phyloP scores from a whole-genome alignment of 2,888 invertebrate genomes.

The Zootermopsis nevadensis region DNA sequence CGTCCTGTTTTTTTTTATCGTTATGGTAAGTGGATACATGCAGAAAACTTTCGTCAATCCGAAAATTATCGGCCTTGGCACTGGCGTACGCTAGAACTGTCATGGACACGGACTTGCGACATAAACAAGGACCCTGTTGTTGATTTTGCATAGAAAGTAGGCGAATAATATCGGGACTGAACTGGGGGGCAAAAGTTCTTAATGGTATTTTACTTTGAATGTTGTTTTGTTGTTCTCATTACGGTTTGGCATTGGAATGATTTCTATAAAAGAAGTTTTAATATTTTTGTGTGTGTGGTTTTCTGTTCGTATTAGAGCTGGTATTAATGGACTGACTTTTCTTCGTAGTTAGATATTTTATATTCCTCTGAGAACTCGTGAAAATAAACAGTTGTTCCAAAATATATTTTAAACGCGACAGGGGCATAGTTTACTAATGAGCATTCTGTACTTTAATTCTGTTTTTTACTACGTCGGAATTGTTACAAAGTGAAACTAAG shows the following conservation, averaged over 20 bases:
- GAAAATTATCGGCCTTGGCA: constrained; percentile 52
- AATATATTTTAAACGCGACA: neutral
- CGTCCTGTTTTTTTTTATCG: constrained; percentile 32
- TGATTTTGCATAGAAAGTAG: constrained; percentile 39
- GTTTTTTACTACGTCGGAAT: too few relatives aligned
- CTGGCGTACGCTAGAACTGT: constrained; percentile 49
- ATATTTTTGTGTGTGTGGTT: constrained; percentile 6
- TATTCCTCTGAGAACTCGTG: neutral
- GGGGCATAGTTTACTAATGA: neutral
- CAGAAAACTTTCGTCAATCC: constrained; percentile 52
- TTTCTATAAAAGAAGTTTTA: constrained; percentile 12
- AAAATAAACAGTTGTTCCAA: neutral
- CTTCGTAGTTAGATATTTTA: neutral
- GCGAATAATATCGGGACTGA: constrained; percentile 31
- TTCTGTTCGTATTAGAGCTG: neutral
- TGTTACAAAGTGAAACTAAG: too few relatives aligned
- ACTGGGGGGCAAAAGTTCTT: constrained; percentile 14
- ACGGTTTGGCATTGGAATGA: neutral
- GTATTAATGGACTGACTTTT: constrained; percentile 1
- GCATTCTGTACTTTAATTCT: too few relatives aligned
- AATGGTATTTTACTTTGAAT: constrained; percentile 18
- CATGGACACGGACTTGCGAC: constrained; percentile 46
- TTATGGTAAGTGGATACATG: constrained; percentile 51
- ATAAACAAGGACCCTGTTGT: constrained; percentile 49
- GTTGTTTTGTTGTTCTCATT: neutral